Percentiles rank a stretch among this genome's conserved stretches.
These are phyloP conservation scores for Hyperoplus lanceolatus DNA, from an alignment of 2,797 vertebrate genomes.

Conservation along the genomic window DNA sequence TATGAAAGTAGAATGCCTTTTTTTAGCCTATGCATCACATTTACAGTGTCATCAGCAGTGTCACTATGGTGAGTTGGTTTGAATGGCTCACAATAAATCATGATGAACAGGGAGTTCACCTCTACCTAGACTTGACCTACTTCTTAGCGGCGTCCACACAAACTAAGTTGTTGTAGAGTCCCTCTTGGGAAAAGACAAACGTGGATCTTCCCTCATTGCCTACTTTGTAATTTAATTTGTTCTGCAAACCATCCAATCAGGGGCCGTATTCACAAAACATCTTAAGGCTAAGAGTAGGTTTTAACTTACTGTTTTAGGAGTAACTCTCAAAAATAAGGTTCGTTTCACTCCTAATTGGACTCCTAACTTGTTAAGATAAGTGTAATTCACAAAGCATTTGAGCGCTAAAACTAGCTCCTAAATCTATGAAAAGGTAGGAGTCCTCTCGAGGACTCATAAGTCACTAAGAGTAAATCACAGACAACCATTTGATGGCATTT, in stretches of 20 bases:
- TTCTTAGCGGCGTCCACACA: constrained; percentile 65
- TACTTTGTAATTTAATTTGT: constrained; percentile 56
- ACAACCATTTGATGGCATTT: too few species aligned
- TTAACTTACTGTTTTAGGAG: not conserved
- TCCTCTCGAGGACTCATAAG: too few species aligned
- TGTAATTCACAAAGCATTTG: too few species aligned
- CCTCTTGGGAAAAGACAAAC: constrained; percentile 64
- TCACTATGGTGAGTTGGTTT: constrained; percentile 44
- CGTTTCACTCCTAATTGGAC: too few species aligned
- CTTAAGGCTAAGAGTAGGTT: too few species aligned
- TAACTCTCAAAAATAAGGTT: not conserved
- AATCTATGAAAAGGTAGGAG: too few species aligned
- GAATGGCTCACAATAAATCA: constrained; percentile 75
- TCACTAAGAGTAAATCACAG: too few species aligned
- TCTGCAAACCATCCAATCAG: constrained; percentile 8
- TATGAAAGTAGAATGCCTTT: constrained; percentile 40
- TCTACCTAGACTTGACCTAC: constrained; percentile 73
- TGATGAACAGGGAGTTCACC: constrained; percentile 68
- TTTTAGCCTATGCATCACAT: constrained; percentile 64
- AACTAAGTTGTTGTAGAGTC: constrained; percentile 54
- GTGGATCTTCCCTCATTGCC: constrained; percentile 57
- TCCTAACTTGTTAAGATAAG: too few species aligned
- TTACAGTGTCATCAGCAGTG: constrained; percentile 63
- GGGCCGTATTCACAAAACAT: not conserved
- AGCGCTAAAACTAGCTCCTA: too few species aligned